Evolutionary conservation across 2,113 vertebrate species (phyloP), one percentile per base, ranked within the genome.

Genomic region (Bujurquina vittata): DNA sequence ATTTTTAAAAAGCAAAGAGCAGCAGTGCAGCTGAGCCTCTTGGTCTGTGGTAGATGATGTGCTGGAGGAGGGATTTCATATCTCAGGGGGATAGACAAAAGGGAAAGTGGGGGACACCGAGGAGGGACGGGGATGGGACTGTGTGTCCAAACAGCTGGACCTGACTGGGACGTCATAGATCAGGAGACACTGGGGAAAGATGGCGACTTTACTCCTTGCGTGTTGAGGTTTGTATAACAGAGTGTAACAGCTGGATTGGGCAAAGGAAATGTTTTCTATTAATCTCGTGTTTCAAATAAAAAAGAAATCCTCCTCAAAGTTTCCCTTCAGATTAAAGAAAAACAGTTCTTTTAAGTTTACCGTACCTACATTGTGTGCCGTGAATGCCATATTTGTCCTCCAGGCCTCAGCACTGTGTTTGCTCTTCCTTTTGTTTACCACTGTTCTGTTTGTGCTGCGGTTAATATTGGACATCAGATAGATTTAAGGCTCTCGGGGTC

Each of bases 91-190:
- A 33, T 3, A 74, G 84, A 72, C 59, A 9, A 87, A 79, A 83
- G 83, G 84, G 84, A 94, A 89, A 88, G 87, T 37, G 54, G 89
- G 67, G 91, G 93, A 91, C 88, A 90, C 84, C 88, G 75, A 87
- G 79, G 75, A 85, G 88, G 87, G 83, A 89, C 85, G 61, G 69
- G 86, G 90, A 88, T 63, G 65, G 84, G 85, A 87, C 88, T 80
- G 46, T 29, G 52, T 72, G 84, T 92, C 94, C 91, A 86, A 94
- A 93, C 94, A 94, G 94, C 93, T 95, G 95, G 91, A 93, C 46
- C 88, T 92, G 92, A 86, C 88, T 49, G 35, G 9, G 75, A 80
- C 87, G 92, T 92, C 81, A 93, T 37, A 90, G 80, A 86, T 84
- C 72, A 74, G 74, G 83, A 54, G 67, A 83, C 29, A 46, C 58